Percentiles rank a stretch among this genome's conserved stretches.
phyloP scores from a whole-genome alignment of 2,797 vertebrate genomes.

The Mus spretus region DNA sequence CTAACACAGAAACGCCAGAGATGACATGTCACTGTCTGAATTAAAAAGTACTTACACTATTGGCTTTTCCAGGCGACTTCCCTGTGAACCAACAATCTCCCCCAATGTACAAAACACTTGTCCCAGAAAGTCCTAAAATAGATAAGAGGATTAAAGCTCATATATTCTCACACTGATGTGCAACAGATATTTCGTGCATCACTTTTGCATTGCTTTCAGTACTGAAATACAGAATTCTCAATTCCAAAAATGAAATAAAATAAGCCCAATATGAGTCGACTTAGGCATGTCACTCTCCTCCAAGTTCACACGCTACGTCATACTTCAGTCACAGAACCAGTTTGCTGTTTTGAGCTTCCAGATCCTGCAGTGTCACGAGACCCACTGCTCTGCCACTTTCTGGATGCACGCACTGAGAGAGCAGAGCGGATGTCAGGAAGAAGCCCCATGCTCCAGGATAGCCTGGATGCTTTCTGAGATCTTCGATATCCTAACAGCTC shows the following conservation, averaged over 20 bases:
- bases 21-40: conserved; percentile 58
- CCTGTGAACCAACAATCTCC: conserved; percentile 97
- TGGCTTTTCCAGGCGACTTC: conserved; percentile 95
- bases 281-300: background rate
- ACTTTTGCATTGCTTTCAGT: conserved; percentile 32
- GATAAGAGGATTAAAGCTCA: conserved; percentile 70
- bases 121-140: conserved; percentile 97
- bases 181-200: background rate
- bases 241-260: conserved; percentile 47
- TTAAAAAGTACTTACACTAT: conserved; percentile 93
- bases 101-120: conserved; percentile 98
- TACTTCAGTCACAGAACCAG: background rate
- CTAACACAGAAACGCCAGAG: conserved; percentile 33
- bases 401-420: background rate
- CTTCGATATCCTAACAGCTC: background rate
- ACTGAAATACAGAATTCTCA: background rate
- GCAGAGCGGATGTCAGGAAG: background rate
- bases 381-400: background rate
- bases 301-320: background rate
- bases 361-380: background rate
- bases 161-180: conserved; percentile 54
- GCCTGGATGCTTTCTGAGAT: background rate
- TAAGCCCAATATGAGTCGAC: background rate
- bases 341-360: background rate
- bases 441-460: background rate